Conservation (phyloP, 2,113 vertebrate species). For the Leptobrachium ailaonicum region DNA sequence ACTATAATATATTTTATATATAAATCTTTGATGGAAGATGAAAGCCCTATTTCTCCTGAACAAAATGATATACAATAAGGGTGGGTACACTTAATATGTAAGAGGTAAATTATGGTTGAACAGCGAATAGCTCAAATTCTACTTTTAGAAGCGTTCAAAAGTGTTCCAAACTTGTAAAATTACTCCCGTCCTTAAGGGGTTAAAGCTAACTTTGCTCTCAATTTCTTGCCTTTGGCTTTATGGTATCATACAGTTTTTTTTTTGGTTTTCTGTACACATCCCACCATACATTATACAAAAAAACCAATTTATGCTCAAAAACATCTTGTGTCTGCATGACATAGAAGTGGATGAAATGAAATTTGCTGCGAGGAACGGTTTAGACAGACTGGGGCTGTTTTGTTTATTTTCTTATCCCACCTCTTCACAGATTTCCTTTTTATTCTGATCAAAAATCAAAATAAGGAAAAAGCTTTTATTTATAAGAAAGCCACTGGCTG, state of each 20-base stretch:
- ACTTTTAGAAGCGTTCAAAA: too few relatives aligned
- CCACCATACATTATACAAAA: slow-evolving; percentile 24
- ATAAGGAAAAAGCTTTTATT: slow-evolving; percentile 18
- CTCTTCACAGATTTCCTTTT: slow-evolving; percentile 32
- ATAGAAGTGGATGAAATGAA: slow-evolving; percentile 8
- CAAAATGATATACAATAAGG: too few relatives aligned
- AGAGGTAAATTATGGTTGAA: too few relatives aligned
- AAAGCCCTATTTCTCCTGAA: too few relatives aligned
- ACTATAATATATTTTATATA: too few relatives aligned
- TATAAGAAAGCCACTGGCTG: slow-evolving; percentile 35
- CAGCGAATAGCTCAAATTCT: too few relatives aligned
- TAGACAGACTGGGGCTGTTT: not conserved
- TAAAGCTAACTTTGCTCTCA: not conserved
- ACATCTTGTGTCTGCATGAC: slow-evolving; percentile 15
- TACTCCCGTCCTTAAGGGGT: too few relatives aligned
- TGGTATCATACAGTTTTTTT: slow-evolving; percentile 2
- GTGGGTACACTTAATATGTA: too few relatives aligned
- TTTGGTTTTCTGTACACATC: not conserved
- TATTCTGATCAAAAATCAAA: slow-evolving; percentile 9
- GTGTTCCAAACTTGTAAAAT: too few relatives aligned
- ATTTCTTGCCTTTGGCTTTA: slow-evolving; percentile 7
- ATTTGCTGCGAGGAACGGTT: not conserved
- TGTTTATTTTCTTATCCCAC: slow-evolving; percentile 23
- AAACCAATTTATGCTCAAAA: slow-evolving; percentile 4
- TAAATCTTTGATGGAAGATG: too few relatives aligned